Evolutionary conservation across 1,140 invertebrate genomes (phyloP).

Genomic region (Drosophila elegans): DNA sequence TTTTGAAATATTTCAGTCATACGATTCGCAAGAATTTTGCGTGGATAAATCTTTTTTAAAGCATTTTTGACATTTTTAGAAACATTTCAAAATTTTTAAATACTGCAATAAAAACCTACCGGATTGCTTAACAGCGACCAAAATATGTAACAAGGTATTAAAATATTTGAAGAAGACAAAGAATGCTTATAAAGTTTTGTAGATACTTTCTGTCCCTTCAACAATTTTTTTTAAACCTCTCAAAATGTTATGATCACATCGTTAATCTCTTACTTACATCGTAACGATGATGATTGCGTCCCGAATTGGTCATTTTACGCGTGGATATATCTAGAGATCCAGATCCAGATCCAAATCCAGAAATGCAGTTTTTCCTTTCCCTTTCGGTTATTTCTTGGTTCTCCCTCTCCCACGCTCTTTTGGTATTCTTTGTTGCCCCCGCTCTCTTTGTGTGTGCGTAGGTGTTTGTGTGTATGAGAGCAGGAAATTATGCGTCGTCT

Average conservation of each 20-base stretch:
- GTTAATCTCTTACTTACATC: constrained; percentile 59
- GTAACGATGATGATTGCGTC: constrained; percentile 69
- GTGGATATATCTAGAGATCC: constrained; percentile 43
- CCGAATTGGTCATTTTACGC: constrained; percentile 80
- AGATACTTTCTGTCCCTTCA: too few relatives aligned
- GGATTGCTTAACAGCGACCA: too few relatives aligned
- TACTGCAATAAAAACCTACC: too few relatives aligned
- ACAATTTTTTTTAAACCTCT: background rate
- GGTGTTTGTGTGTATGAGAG: constrained; percentile 46
- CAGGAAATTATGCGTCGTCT: constrained; percentile 72
- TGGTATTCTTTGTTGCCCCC: constrained; percentile 38
- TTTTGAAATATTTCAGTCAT: too few relatives aligned
- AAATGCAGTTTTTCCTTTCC: constrained; percentile 47
- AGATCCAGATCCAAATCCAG: constrained; percentile 33
- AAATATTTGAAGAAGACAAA: too few relatives aligned
- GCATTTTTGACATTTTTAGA: too few relatives aligned
- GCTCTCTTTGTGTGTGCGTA: constrained; percentile 44
- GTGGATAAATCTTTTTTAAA: too few relatives aligned
- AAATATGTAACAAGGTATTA: too few relatives aligned
- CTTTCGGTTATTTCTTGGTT: constrained; percentile 30
- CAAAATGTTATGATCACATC: background rate
- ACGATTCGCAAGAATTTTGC: too few relatives aligned
- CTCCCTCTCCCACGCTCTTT: constrained; percentile 41
- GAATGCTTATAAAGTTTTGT: too few relatives aligned
- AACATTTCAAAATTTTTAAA: background rate